These are phyloP conservation scores for Lagopus leucura DNA, from an alignment of 2,113 vertebrate genomes.

Conservation along the genomic window DNA sequence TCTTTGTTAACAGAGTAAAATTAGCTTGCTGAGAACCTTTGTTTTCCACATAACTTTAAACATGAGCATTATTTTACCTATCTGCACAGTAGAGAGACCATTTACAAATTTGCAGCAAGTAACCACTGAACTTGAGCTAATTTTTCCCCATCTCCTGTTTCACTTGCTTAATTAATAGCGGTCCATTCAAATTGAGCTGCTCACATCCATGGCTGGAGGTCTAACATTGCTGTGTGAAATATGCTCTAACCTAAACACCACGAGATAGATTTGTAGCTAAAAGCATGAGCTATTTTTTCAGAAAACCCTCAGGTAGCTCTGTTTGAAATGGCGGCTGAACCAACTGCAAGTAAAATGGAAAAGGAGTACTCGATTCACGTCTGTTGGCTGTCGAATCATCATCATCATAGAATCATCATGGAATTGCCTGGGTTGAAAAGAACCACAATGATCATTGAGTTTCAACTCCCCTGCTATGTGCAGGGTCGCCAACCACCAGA, in stretches of 20 bases:
- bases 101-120: slow-evolving; percentile 67
- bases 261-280: not conserved
- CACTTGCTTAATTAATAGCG: slow-evolving; percentile 46
- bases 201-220: not conserved
- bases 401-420: too few relatives aligned
- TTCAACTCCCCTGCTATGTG: too few relatives aligned
- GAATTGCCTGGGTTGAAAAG: too few relatives aligned
- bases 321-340: not conserved
- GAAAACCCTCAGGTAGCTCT: not conserved
- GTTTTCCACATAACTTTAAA: slow-evolving; percentile 65
- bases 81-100: not conserved
- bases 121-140: slow-evolving; percentile 53
- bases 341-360: not conserved
- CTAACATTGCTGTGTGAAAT: not conserved
- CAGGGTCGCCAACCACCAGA: too few relatives aligned
- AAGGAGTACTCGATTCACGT: not conserved
- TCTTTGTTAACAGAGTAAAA: slow-evolving; percentile 75
- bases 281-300: not conserved
- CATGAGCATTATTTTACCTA: slow-evolving; percentile 66
- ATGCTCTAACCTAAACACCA: not conserved
- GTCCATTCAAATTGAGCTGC: not conserved
- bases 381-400: not conserved
- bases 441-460: too few relatives aligned
- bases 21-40: slow-evolving; percentile 77
- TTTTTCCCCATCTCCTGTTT: slow-evolving; percentile 71